A percentile compares a stretch with the other conserved stretches of the same genome.
Evolutionary conservation across 30 jellyfish, hydroid and myxozoan species (phyloP).

Genomic region (Pelagia noctiluca): DNA sequence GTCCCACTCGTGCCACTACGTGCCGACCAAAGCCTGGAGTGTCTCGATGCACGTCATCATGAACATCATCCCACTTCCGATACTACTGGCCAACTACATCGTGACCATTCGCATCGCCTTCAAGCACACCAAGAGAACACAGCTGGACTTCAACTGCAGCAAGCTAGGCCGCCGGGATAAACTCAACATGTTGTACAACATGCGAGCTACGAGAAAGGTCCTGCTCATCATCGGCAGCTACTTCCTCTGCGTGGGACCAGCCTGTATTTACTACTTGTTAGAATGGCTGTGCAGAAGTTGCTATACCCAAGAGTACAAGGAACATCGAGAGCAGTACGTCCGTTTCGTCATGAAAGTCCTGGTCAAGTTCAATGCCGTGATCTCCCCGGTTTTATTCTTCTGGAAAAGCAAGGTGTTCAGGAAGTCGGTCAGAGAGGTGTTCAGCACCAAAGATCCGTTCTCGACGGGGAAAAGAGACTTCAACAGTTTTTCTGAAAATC

Average conservation of each 20-base stretch:
- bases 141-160: background rate
- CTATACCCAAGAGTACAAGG: constrained; percentile 35
- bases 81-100: constrained; percentile 59
- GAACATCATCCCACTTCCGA: constrained; percentile 70
- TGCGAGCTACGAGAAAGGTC: constrained; percentile 83
- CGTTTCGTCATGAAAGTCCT: constrained; percentile 72
- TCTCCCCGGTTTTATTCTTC: constrained; percentile 81
- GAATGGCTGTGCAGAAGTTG: constrained; percentile 77
- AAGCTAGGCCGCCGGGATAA: constrained; percentile 37
- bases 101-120: constrained; percentile 72
- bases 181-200: constrained; percentile 30
- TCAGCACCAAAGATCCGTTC: constrained; percentile 32
- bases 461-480: background rate
- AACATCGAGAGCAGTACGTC: constrained; percentile 52
- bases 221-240: constrained; percentile 75
- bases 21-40: constrained; percentile 71
- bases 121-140: constrained; percentile 50
- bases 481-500: background rate
- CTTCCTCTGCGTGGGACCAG: constrained; percentile 78
- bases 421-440: constrained; percentile 43
- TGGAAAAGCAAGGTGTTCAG: constrained; percentile 77
- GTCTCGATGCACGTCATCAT: constrained; percentile 75
- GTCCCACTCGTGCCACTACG: constrained; percentile 65
- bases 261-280: constrained; percentile 71
- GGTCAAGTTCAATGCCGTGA: constrained; percentile 67